Base-by-base conservation (phyloP, 2,888 invertebrate genomes). In the Andrena trimmerana region DNA sequence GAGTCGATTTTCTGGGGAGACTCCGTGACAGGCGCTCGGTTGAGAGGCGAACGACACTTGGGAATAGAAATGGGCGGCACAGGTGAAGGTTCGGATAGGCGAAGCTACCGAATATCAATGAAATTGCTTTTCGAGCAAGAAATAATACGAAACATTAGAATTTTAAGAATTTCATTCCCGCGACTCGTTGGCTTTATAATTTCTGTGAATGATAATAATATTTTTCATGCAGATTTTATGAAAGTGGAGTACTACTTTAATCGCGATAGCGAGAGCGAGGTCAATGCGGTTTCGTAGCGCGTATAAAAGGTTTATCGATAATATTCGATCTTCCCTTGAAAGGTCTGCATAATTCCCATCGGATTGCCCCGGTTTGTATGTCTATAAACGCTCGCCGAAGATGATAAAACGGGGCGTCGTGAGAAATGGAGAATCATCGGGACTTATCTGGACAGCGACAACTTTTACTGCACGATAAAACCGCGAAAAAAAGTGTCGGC, bases 391-490 rank as follows among this genome's bases (percentile, higher is more conserved):
- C 24, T 50, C 29, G 27, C 62, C 68, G 60, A 2, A 52, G 6
- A 68, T 75, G 59, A 62, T 63, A 63, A 31, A 79, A 50, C 59
- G 20, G 29, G n/a, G 24, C 8, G 75, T 27, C 36, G 16, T 48
- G 24, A 10, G 70, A 63, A 69, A 52, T n/a, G 6, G 42, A 70
- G 62, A 59, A 71, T 62, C 48, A n/a, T 24, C 52, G 31, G 13
- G 59, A 62, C 52, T 27, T 29, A 33, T 33, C 50, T 33, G 69
- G 63, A 70, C 50, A 67, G 42, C 29, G 59, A 65, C 67, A 42
- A 72, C 57, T 80, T 81, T 86, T 75, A 78, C n/a, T 54, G 50
- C 33, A 13, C 68, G 36, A 85, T 86, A 84, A 82, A 84, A 75
- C 36, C 13, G 62, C 78, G 48, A 42, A 68, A 70, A 69, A 71